A percentile compares a stretch with the other conserved stretches of the same genome.
These are phyloP conservation scores for Leucoraja erinaceus DNA, from an alignment of 2,113 vertebrate genomes.

Conservation along the genomic window DNA sequence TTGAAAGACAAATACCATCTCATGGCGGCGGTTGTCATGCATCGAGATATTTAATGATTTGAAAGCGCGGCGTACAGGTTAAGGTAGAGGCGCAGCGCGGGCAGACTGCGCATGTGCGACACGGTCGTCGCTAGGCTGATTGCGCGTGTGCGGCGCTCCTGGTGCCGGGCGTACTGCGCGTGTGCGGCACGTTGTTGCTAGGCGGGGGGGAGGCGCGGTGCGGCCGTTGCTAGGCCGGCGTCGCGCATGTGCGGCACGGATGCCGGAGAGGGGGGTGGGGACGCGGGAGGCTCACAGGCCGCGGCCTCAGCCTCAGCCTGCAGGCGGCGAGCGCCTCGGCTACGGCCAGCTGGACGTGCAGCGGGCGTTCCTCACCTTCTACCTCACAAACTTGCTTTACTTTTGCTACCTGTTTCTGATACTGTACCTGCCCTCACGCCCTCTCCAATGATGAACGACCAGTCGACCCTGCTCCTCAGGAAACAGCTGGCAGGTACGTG, in stretches of 20 bases:
- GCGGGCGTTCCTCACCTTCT: constrained; percentile 34
- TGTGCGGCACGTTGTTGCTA: too few relatives aligned
- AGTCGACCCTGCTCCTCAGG: constrained; percentile 63
- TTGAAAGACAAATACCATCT: not conserved
- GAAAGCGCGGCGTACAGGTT: not conserved
- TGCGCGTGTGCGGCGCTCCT: too few relatives aligned
- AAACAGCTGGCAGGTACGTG: constrained; percentile 65
- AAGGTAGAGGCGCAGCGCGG: not conserved
- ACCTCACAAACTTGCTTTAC: constrained; percentile 38
- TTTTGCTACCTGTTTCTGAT: constrained; percentile 44
- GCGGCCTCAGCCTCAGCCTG: not conserved
- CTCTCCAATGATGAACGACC: constrained; percentile 58
- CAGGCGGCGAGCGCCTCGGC: too few relatives aligned
- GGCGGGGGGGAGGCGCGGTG: too few relatives aligned
- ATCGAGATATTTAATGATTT: not conserved
- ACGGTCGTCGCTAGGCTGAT: too few relatives aligned
- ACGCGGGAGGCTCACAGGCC: not conserved
- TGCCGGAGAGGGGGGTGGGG: not conserved
- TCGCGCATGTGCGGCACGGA: not conserved
- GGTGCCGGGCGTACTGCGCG: too few relatives aligned
- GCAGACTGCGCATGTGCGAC: too few relatives aligned
- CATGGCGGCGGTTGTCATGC: too few relatives aligned
- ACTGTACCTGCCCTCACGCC: constrained; percentile 35
- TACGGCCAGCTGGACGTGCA: constrained; percentile 44
- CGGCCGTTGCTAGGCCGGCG: not conserved